Evolutionary conservation across 1,140 invertebrate genomes (phyloP).

Genomic region (Hermetia illucens): DNA sequence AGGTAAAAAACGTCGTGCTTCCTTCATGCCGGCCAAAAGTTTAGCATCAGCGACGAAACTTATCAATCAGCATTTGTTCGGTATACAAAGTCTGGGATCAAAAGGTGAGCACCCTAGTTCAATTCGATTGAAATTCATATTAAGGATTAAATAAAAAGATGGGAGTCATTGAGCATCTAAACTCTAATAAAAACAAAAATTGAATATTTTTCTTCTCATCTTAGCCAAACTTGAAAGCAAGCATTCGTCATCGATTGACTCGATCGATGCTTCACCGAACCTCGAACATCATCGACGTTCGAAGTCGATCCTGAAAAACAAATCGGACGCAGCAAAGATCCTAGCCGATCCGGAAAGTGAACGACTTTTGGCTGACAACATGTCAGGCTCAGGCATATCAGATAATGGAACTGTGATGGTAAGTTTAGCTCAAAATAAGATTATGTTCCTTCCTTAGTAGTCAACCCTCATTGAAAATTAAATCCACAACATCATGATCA

Average conservation of each 20-base stretch:
- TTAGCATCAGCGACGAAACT: constrained; percentile 54
- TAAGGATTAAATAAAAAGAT: background rate
- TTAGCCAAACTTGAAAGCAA: constrained; percentile 39
- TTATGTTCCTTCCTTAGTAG: too few species aligned
- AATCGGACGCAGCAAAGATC: constrained; percentile 39
- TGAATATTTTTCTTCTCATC: constrained; percentile 8
- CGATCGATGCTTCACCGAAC: constrained; percentile 49
- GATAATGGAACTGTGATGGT: constrained; percentile 34
- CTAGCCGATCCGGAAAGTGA: constrained; percentile 57
- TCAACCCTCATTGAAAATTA: too few species aligned
- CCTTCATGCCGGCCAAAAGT: constrained; percentile 46
- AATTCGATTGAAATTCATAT: constrained; percentile 1
- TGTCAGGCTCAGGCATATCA: constrained; percentile 33
- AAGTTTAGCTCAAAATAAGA: background rate
- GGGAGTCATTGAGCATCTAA: background rate
- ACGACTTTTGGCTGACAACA: constrained; percentile 53
- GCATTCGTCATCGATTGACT: constrained; percentile 54
- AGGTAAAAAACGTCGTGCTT: constrained; percentile 33
- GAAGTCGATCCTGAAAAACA: constrained; percentile 66
- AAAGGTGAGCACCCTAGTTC: constrained; percentile 24
- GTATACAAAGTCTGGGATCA: constrained; percentile 39
- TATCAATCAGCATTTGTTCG: constrained; percentile 62
- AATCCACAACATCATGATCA: too few species aligned
- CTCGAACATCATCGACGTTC: constrained; percentile 47
- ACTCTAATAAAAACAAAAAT: constrained; percentile 2